phyloP scores from a whole-genome alignment of 2,888 invertebrate genomes.

The Ommatoiulus sabulosus region DNA sequence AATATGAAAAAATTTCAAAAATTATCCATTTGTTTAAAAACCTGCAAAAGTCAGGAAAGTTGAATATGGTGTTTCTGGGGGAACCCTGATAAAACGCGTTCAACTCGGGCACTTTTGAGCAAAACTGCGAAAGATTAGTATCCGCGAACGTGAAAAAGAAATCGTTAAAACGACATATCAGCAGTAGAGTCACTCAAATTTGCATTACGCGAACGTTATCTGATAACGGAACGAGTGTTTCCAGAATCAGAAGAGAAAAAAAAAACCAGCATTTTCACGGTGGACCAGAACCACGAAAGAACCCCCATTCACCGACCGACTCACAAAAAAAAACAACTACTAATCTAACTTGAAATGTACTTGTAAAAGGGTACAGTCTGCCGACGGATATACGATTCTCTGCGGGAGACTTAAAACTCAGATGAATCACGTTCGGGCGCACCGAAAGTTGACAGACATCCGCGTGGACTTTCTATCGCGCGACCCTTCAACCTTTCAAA shows the following conservation, averaged over 20 bases:
- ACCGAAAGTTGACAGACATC: not conserved
- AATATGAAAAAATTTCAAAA: too few relatives aligned
- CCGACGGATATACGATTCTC: not conserved
- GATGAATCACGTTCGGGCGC: not conserved
- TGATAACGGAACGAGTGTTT: not conserved
- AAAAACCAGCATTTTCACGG: not conserved
- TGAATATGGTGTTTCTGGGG: too few relatives aligned
- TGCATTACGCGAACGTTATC: slow-evolving; percentile 3
- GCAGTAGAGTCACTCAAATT: not conserved
- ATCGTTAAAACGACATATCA: slow-evolving; percentile 7
- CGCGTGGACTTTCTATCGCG: not conserved
- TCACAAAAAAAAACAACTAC: not conserved
- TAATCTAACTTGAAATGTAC: not conserved
- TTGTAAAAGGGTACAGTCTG: not conserved
- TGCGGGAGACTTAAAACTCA: not conserved
- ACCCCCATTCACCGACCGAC: not conserved
- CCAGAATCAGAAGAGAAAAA: not conserved
- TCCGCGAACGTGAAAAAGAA: not conserved
- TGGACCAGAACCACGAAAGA: not conserved
- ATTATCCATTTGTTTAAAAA: too few relatives aligned
- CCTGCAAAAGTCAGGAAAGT: too few relatives aligned
- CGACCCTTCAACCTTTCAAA: not conserved
- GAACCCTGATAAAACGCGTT: too few relatives aligned
- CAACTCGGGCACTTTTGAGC: not conserved
- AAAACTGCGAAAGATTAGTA: not conserved